A percentile compares a stretch with the other conserved stretches of the same genome.
phyloP scores from a whole-genome alignment of 2,797 vertebrate genomes.

The Prunella strophiata region DNA sequence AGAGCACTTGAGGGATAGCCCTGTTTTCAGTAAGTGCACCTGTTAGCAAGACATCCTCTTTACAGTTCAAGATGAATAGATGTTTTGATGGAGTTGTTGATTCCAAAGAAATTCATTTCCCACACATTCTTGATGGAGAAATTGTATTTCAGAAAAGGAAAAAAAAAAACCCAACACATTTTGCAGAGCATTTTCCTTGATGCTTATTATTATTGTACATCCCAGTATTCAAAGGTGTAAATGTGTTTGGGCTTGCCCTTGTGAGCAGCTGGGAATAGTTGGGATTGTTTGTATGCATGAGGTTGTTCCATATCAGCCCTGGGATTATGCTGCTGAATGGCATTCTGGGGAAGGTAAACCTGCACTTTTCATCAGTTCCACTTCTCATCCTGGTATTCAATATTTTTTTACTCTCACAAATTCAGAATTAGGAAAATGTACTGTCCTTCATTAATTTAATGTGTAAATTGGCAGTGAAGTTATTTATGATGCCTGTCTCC shows the following conservation, averaged over 20 bases:
- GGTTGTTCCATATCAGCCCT: neutral
- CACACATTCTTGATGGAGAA: neutral
- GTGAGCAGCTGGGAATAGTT: neutral
- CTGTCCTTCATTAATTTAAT: neutral
- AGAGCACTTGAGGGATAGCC: neutral
- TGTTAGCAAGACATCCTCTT: neutral
- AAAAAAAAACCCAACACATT: accelerated
- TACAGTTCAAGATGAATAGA: neutral
- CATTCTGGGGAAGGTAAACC: neutral
- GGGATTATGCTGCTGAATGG: neutral
- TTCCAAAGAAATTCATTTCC: neutral
- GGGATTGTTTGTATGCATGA: neutral
- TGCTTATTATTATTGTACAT: neutral
- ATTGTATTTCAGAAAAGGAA: neutral
- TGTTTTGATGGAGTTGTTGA: neutral
- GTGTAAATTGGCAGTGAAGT: slow-evolving; percentile 26
- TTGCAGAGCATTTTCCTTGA: slow-evolving; percentile 7
- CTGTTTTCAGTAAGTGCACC: neutral
- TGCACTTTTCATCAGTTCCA: neutral
- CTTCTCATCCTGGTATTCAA: neutral
- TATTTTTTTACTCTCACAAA: neutral
- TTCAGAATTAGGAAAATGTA: neutral
- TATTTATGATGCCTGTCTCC: neutral
- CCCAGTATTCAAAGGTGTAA: neutral
- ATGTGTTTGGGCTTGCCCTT: neutral